Evolutionary conservation across 2,113 vertebrate genomes (phyloP).

Genomic region (Oncorhynchus masou): DNA sequence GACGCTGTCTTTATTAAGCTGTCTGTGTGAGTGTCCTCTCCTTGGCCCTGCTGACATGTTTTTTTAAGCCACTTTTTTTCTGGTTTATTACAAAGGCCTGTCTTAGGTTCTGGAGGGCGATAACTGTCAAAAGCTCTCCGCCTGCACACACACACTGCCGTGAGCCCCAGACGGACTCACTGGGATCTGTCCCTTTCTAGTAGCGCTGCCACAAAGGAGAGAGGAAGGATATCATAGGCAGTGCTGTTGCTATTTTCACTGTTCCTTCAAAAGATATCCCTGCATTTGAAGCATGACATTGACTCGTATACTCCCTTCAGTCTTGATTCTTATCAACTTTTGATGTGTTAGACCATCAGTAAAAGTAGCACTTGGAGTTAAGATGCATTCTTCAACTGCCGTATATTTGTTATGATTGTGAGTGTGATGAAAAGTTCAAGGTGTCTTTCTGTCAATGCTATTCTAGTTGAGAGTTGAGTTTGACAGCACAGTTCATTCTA

Average conservation of each 20-base stretch:
- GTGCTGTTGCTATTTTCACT: slow-evolving; percentile 37
- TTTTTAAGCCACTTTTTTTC: slow-evolving; percentile 45
- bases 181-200: not conserved
- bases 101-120: slow-evolving; percentile 41
- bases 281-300: not conserved
- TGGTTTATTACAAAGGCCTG: slow-evolving; percentile 58
- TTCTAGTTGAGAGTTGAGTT: not conserved
- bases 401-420: not conserved
- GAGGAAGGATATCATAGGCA: slow-evolving; percentile 23
- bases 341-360: not conserved
- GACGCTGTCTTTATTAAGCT: slow-evolving; percentile 54
- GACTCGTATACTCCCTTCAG: not conserved
- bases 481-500: not conserved
- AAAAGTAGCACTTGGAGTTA: not conserved
- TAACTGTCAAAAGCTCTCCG: slow-evolving; percentile 41
- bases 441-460: not conserved
- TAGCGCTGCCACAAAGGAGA: not conserved
- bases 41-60: slow-evolving; percentile 39
- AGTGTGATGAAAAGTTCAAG: not conserved
- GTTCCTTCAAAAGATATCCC: slow-evolving; percentile 15
- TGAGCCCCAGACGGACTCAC: not conserved
- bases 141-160: not conserved
- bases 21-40: slow-evolving; percentile 45
- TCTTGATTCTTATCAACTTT: slow-evolving; percentile 6
- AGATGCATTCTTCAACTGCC: not conserved